A percentile compares a stretch with the other conserved stretches of the same genome.
Evolutionary conservation across 1,140 invertebrate species (phyloP).

Genomic region (Drosophila parabipectinata): DNA sequence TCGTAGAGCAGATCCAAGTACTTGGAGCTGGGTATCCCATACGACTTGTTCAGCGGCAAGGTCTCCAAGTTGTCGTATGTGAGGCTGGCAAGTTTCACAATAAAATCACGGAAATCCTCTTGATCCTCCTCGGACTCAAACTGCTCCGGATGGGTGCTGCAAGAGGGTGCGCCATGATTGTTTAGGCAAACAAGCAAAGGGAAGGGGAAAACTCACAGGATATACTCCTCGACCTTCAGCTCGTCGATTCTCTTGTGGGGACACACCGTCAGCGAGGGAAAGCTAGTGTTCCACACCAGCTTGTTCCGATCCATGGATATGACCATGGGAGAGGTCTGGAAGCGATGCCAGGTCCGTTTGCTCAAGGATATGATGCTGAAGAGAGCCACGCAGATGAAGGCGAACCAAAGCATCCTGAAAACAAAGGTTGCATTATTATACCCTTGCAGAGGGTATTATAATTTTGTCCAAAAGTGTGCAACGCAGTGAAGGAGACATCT

Average conservation of each 20-base stretch:
- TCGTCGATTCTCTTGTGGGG: conserved; percentile 85
- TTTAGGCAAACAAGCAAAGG: not conserved
- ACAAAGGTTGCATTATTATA: not conserved
- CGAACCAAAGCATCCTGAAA: conserved; percentile 84
- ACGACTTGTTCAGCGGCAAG: conserved; percentile 84
- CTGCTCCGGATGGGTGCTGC: conserved; percentile 50
- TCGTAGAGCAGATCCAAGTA: conserved; percentile 86
- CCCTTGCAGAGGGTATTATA: too few species aligned
- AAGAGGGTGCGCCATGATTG: not conserved
- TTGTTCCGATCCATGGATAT: conserved; percentile 90
- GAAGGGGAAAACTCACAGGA: conserved; percentile 72
- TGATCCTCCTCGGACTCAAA: conserved; percentile 84
- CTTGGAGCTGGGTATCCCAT: conserved; percentile 84
- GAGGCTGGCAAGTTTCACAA: conserved; percentile 85
- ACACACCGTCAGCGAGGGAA: conserved; percentile 86
- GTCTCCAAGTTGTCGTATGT: conserved; percentile 86
- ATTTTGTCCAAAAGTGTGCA: too few species aligned
- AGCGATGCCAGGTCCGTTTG: conserved; percentile 87
- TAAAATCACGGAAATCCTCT: conserved; percentile 85
- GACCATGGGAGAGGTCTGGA: conserved; percentile 88
- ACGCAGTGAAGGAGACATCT: too few species aligned
- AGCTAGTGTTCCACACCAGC: conserved; percentile 89
- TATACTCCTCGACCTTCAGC: conserved; percentile 84
- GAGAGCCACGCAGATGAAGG: conserved; percentile 83
- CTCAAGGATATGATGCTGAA: conserved; percentile 85